A percentile compares a stretch with the other conserved stretches of the same genome.
These are phyloP conservation scores for Sandelia bainsii DNA, from an alignment of 2,797 vertebrate genomes.

Conservation along the genomic window DNA sequence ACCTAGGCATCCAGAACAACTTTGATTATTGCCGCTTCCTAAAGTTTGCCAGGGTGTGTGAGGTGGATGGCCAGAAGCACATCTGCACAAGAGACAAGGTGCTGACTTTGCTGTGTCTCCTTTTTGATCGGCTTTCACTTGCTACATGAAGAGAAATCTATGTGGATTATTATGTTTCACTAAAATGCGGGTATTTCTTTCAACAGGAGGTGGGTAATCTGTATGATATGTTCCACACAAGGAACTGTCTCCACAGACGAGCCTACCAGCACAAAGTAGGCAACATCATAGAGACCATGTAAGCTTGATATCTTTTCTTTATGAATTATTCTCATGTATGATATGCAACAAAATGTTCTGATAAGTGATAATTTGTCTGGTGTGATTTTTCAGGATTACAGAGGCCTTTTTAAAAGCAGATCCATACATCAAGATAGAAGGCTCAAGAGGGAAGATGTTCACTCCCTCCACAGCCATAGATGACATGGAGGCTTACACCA, in stretches of 20 bases:
- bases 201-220: slow-evolving; percentile 92
- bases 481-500: slow-evolving; percentile 96
- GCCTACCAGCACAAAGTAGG: slow-evolving; percentile 96
- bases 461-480: slow-evolving; percentile 90
- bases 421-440: slow-evolving; percentile 83
- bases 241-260: slow-evolving; percentile 91
- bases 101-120: not conserved
- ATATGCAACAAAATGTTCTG: not conserved
- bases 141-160: not conserved
- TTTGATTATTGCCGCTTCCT: slow-evolving; percentile 93
- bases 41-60: slow-evolving; percentile 92
- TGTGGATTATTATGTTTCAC: not conserved
- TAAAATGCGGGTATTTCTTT: slow-evolving; percentile 22
- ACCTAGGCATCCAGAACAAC: slow-evolving; percentile 95
- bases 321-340: not conserved
- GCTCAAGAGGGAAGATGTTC: slow-evolving; percentile 81
- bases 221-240: slow-evolving; percentile 96
- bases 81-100: slow-evolving; percentile 97
- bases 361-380: not conserved
- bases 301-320: slow-evolving; percentile 43
- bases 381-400: slow-evolving; percentile 87
- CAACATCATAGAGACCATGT: slow-evolving; percentile 95
- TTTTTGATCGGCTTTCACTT: not conserved
- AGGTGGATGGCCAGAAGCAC: slow-evolving; percentile 84
- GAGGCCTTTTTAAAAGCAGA: slow-evolving; percentile 95